Evolutionary conservation across 1,140 invertebrate species (phyloP).

Genomic region (Pararge aegeria): DNA sequence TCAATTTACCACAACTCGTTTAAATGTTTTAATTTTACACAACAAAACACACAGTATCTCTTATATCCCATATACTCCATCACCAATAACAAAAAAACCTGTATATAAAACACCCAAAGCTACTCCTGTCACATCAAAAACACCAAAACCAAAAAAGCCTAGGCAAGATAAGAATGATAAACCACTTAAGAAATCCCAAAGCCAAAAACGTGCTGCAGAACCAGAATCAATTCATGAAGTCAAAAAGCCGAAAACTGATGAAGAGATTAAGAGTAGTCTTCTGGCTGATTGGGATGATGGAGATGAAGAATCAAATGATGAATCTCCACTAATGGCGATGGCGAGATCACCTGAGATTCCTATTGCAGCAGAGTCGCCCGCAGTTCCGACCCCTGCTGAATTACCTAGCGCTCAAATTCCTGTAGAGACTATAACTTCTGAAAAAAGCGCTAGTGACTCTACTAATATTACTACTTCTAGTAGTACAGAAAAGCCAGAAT

Average conservation of each 20-base stretch:
- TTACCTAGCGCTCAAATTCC: constrained; percentile 46
- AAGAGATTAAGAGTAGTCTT: constrained; percentile 77
- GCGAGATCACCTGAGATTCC: constrained; percentile 74
- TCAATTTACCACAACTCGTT: constrained; percentile 81
- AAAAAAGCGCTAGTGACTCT: constrained; percentile 54
- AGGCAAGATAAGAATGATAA: constrained; percentile 55
- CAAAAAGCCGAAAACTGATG: constrained; percentile 71
- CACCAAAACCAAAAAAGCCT: constrained; percentile 49
- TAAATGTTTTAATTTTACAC: constrained; percentile 86
- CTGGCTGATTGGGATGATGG: constrained; percentile 78
- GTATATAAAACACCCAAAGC: constrained; percentile 39
- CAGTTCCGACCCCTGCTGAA: constrained; percentile 54
- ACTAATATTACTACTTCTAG: constrained; percentile 10
- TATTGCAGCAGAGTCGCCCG: constrained; percentile 63
- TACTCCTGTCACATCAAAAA: constrained; percentile 49
- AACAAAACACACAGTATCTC: constrained; percentile 81
- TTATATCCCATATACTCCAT: constrained; percentile 68
- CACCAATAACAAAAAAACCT: constrained; percentile 60
- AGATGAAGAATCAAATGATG: constrained; percentile 69
- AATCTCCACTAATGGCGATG: constrained; percentile 45
- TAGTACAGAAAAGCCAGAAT: constrained; percentile 51
- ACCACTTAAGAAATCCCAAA: constrained; percentile 39
- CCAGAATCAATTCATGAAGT: constrained; percentile 38
- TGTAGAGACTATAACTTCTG: constrained; percentile 30
- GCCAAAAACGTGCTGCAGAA: constrained; percentile 51